phyloP scores from a whole-genome alignment of 1,140 invertebrate species.

The Scaptomyza graminum region DNA sequence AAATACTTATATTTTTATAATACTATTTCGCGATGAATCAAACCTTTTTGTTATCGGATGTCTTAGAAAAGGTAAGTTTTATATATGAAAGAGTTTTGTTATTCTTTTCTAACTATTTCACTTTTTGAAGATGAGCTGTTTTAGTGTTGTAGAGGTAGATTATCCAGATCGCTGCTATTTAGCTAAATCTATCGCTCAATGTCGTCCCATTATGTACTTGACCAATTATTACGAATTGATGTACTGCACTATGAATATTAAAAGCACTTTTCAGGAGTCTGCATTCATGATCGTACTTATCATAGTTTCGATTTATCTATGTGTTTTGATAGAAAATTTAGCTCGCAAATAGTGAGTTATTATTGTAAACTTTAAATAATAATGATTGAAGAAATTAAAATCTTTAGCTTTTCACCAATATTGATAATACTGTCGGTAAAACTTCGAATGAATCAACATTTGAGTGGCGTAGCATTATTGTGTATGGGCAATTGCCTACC shows the following conservation, averaged over 20 bases:
- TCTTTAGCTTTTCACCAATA: slow-evolving; percentile 32
- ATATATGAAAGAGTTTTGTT: too few species aligned
- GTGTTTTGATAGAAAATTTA: neutral
- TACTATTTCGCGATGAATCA: too few species aligned
- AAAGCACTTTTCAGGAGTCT: neutral
- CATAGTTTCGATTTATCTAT: neutral
- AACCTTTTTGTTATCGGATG: too few species aligned
- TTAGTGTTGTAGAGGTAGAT: slow-evolving; percentile 15
- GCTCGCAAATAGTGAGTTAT: slow-evolving; percentile 3
- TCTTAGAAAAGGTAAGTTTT: too few species aligned
- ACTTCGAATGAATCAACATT: slow-evolving; percentile 55
- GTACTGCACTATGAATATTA: slow-evolving; percentile 14
- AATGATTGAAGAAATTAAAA: too few species aligned
- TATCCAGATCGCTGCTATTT: slow-evolving; percentile 10
- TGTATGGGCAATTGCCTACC: slow-evolving; percentile 49
- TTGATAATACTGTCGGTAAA: slow-evolving; percentile 44
- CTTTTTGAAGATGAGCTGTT: slow-evolving; percentile 27
- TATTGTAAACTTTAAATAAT: neutral
- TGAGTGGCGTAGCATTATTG: slow-evolving; percentile 49
- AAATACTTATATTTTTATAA: too few species aligned
- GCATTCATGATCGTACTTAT: slow-evolving; percentile 7
- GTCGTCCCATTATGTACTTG: slow-evolving; percentile 8
- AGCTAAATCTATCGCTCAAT: neutral
- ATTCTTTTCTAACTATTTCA: too few species aligned
- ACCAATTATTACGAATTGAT: slow-evolving; percentile 28